Percentiles rank a stretch among this genome's conserved stretches.
Evolutionary conservation across 2,888 invertebrate genomes (phyloP).

Genomic region (Heliconius hortense): DNA sequence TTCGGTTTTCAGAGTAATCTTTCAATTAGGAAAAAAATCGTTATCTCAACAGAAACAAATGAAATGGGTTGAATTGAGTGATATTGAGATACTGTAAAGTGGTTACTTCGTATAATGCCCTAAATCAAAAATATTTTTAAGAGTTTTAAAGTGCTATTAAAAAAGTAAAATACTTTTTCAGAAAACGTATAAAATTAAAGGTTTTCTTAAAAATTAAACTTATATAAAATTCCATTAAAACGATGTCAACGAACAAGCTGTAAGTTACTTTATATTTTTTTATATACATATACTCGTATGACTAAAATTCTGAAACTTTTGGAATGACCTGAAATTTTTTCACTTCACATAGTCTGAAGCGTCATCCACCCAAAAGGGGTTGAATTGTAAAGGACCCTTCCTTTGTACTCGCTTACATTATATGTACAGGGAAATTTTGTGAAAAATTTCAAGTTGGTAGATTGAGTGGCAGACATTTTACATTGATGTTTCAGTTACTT

Average conservation of each 20-base stretch:
- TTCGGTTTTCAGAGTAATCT: no score
- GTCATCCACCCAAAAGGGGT: conserved; percentile 21
- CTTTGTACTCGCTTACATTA: conserved; percentile 23
- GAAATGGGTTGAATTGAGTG: no score
- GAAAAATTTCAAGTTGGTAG: conserved; percentile 14
- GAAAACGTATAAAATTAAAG: no score
- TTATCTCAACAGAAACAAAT: no score
- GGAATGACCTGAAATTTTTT: conserved; percentile 19
- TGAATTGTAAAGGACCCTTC: conserved; percentile 21
- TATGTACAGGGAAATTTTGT: conserved; percentile 3
- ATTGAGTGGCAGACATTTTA: conserved; percentile 12
- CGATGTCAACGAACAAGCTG: neutral
- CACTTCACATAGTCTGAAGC: conserved; percentile 15
- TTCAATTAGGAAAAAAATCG: no score
- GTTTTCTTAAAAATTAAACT: no score
- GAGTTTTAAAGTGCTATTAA: no score
- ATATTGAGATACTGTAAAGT: no score
- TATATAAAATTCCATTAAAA: neutral
- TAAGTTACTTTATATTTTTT: neutral
- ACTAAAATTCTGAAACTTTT: neutral
- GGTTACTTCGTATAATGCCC: no score
- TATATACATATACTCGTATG: neutral
- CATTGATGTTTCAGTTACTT: neutral
- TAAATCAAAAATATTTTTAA: no score
- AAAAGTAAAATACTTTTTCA: no score